phyloP scores from a whole-genome alignment of 1,140 invertebrate genomes.

The Apis dorsata region DNA sequence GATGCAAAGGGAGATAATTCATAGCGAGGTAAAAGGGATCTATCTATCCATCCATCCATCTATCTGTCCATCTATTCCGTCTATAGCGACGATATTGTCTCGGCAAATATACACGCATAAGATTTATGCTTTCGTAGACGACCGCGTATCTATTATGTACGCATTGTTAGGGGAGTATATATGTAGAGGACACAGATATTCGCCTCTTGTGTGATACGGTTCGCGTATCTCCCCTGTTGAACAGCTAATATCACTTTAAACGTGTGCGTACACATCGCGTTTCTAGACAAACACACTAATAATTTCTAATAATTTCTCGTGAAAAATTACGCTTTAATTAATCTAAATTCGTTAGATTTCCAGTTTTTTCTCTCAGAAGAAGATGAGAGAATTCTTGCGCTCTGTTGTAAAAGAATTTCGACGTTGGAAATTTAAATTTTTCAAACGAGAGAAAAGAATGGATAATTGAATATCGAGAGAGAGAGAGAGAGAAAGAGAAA shows the following conservation, averaged over 20 bases:
- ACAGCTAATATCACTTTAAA: not conserved
- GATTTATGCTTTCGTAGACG: conserved; percentile 28
- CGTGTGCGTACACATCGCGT: not conserved
- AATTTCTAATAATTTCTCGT: no score
- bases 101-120: conserved; percentile 6
- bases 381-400: no score
- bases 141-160: conserved; percentile 28
- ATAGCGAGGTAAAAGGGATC: not conserved
- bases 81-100: conserved; percentile 3
- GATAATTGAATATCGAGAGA: no score
- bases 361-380: no score
- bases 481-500: no score
- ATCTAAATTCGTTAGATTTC: no score
- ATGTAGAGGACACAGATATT: not conserved
- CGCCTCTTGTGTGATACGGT: conserved; percentile 8
- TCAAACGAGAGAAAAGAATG: no score
- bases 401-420: no score
- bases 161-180: conserved; percentile 26
- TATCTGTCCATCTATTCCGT: not conserved
- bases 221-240: not conserved
- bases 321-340: no score
- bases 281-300: not conserved
- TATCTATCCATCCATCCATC: no score
- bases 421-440: no score
- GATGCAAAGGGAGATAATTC: no score